Base-by-base conservation (phyloP, 1,140 invertebrate genomes). In the Drosophila sturtevanti region DNA sequence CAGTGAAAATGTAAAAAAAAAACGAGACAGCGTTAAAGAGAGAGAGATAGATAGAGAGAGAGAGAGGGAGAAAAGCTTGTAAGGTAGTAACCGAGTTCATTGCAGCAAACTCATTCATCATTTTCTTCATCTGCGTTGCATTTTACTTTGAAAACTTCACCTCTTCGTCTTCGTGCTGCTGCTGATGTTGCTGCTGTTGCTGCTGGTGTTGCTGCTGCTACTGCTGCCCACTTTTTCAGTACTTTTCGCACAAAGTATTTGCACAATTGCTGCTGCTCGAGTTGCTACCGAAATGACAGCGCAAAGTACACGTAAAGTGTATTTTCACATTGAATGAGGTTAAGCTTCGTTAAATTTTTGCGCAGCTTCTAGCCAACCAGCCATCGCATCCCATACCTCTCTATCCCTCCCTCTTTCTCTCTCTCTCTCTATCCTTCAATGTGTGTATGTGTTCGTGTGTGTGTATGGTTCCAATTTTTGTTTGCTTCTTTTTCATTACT, bases 221-320 rank as follows among this genome's bases (percentile, higher is more conserved):
- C n/a, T n/a, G n/a, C n/a, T 31, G 27, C 27, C 27, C 27, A 31
- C 27, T 31, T 31, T 31, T 31, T 58, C n/a, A 37, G 52, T 59
- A 63, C 61, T 56, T 56, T 68, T 63, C 61, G 72, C 76, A 48
- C 56, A 89, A 89, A 87, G 84, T 87, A 87, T 87, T 87, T 87
- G 84, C 85, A 89, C 84, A 89, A 89, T 89, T 89, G 84, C 84
- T 89, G 84, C 84, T 89, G 84, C 84, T 89, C 77, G 80, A 89
- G 76, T 70, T 89, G 84, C 67, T 70, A 73, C 80, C 84, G 76
- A 89, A 89, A 89, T 89, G 84, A 89, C 84, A 89, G 84, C 84
- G 84, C 80, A 89, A 89, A 89, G 79, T 89, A 81, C 79, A 87
- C 71, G 75, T 87, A 82, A 86, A 86, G 82, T 89, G 84, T 86